Conservation (phyloP, 1,140 invertebrate genomes). For the Tenebrio molitor region DNA sequence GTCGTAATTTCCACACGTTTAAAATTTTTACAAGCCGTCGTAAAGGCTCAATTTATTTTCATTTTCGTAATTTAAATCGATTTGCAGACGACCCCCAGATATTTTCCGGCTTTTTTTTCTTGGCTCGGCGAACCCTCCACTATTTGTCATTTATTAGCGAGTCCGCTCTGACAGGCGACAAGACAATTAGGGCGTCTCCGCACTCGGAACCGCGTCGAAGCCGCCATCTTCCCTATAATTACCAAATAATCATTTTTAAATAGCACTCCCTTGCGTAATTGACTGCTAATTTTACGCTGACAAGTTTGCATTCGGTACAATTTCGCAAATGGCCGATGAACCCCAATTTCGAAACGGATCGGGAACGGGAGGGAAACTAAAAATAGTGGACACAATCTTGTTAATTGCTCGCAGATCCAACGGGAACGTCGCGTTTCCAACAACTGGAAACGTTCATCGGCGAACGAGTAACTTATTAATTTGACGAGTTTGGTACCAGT, state of each 20-base stretch:
- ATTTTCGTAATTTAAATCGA: constrained; percentile 30
- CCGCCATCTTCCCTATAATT: constrained; percentile 1
- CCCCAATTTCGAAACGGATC: neutral
- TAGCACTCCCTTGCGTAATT: constrained; percentile 16
- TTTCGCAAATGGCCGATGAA: constrained; percentile 26
- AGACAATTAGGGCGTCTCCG: constrained; percentile 7
- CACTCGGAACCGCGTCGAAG: neutral
- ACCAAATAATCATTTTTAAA: constrained; percentile 4
- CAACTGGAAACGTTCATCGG: too few relatives aligned
- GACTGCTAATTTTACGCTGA: constrained; percentile 27
- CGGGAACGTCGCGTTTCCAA: too few relatives aligned
- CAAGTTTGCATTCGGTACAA: constrained; percentile 28
- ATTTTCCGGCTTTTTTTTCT: neutral
- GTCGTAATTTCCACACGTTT: constrained; percentile 23
- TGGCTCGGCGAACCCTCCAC: constrained; percentile 1
- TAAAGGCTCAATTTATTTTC: constrained; percentile 38
- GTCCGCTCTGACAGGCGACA: constrained; percentile 10
- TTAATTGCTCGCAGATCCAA: neutral
- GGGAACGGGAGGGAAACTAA: neutral
- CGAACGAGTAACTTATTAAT: too few relatives aligned
- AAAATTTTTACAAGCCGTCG: constrained; percentile 16
- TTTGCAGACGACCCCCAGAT: constrained; percentile 3
- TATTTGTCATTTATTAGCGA: constrained; percentile 13
- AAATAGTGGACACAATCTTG: constrained; percentile 4
- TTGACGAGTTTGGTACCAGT: too few relatives aligned